Evolutionary conservation across 2,888 invertebrate genomes (phyloP), one percentile per base, ranked within the genome.

Genomic region (Ptilodon capucinus): DNA sequence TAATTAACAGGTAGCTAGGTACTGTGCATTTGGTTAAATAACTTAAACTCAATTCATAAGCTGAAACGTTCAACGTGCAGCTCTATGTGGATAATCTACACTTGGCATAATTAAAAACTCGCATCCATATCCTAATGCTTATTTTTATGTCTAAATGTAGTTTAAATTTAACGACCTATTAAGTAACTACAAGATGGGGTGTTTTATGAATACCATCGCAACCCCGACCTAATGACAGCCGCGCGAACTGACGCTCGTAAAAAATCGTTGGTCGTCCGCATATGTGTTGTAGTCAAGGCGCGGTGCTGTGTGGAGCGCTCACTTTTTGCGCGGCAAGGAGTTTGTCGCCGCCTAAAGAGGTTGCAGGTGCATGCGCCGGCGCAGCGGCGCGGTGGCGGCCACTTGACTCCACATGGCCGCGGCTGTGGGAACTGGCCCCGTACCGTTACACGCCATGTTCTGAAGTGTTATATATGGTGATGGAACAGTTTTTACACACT

Each of bases 331-430:
- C 28, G 34, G 17, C 11, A 14, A 19, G 14, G 36, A 17, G 34
- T 48, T 48, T 42, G 41, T 40, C 49, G 19, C 21, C 42, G 40
- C 16, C 40, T 59, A 65, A 55, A 76, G 75, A 63, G 72, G 40
- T 43, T 65, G 70, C 74, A 72, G 71, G 71, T 73, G 73, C 39
- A 16, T 13, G 23, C 16, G 40, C 23, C 16, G 9, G 40, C 14
- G 25, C 19, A 8, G 23, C 8, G 8, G 39, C 23, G 39, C 21
- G 23, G 38, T 2, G 18, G 42, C 47, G 42, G 18, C 46, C 81
- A 79, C 81, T 79, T 60, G 73, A 76, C 54, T 46, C 59, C 81
- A 79, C 76, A 75, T 80, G 80, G 80, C 34, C 17, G 18, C 21
- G 32, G 17, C 44, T 45, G 52, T 51, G 54, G 57, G 67, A 64